Base-by-base conservation (phyloP, 2,888 invertebrate species). In the Embidobia sp. region DNA sequence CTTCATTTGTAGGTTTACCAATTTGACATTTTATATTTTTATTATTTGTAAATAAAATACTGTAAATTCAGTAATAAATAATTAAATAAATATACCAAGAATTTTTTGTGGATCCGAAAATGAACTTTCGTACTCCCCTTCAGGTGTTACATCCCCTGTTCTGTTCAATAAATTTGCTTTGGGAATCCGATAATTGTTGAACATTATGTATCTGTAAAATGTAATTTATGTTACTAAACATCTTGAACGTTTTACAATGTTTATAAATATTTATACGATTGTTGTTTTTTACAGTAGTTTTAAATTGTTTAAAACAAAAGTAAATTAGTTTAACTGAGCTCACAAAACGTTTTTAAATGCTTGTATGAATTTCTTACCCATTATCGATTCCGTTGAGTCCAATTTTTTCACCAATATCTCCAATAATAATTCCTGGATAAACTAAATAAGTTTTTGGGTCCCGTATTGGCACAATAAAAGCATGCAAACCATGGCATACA, bases 301-400 rank as follows among this genome's bases (percentile, higher is more conserved):
- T n/a, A n/a, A n/a, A n/a, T n/a, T n/a, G n/a, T n/a, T n/a, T n/a
- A n/a, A n/a, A n/a, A n/a, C n/a, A n/a, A n/a, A n/a, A n/a, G n/a
- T n/a, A n/a, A n/a, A n/a, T n/a, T n/a, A n/a, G n/a, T n/a, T n/a
- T n/a, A n/a, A n/a, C n/a, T n/a, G n/a, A n/a, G n/a, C n/a, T n/a
- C n/a, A n/a, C n/a, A n/a, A n/a, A n/a, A n/a, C n/a, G n/a, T n/a
- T n/a, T n/a, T n/a, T n/a, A n/a, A n/a, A n/a, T n/a, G n/a, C n/a
- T 33, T 40, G 7, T 16, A 22, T 16, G 19, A 26, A 16, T n/a
- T 31, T 18, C 6, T 44, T 57, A 94, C 94, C 98, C 98, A 90
- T 98, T 98, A 89, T 98, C 98, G 72, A 97, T 93, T 2, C 97
- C 97, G 87, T 97, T 95, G 49, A 97, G 92, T 5, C 97, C 98